These are phyloP conservation scores for Hydrozoanthus gracilis DNA, from an alignment of 92 coral and sea anemone genomes.

Conservation along the genomic window DNA sequence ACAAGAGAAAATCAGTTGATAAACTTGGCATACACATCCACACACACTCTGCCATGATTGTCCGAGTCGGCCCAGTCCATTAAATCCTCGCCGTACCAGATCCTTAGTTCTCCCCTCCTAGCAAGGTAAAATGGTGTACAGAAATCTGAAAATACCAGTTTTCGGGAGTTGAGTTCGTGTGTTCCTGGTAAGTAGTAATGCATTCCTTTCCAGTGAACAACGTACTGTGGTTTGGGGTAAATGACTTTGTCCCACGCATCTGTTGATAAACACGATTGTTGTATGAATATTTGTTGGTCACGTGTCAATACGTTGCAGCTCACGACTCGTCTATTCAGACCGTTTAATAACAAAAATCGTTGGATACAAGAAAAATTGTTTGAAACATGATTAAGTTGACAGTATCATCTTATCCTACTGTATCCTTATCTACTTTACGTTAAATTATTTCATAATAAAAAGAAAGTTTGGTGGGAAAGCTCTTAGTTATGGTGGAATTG, in stretches of 20 bases:
- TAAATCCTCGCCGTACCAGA: conserved; percentile 49
- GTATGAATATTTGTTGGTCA: neutral
- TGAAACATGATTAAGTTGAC: too few relatives aligned
- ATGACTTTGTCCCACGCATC: conserved; percentile 38
- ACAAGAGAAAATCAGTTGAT: neutral
- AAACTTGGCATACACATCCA: conserved; percentile 44
- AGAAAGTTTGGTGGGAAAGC: too few relatives aligned
- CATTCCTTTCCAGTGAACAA: conserved; percentile 49
- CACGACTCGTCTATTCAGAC: too few relatives aligned
- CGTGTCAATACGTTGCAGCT: too few relatives aligned
- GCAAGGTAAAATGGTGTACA: conserved; percentile 44
- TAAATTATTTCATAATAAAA: too few relatives aligned
- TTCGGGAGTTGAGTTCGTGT: conserved; percentile 38
- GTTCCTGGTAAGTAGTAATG: conserved; percentile 33
- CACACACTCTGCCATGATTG: conserved; percentile 41
- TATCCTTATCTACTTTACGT: too few relatives aligned
- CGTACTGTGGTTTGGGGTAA: conserved; percentile 33
- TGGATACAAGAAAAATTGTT: too few relatives aligned
- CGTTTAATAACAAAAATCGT: too few relatives aligned
- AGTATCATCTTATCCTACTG: too few relatives aligned
- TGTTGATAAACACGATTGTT: neutral
- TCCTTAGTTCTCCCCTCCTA: conserved; percentile 23
- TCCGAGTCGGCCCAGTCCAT: conserved; percentile 25
- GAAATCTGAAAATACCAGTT: conserved; percentile 40
- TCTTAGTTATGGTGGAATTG: too few relatives aligned